phyloP scores from a whole-genome alignment of 2,797 vertebrate genomes.

The Rhabdophis nuchalis region DNA sequence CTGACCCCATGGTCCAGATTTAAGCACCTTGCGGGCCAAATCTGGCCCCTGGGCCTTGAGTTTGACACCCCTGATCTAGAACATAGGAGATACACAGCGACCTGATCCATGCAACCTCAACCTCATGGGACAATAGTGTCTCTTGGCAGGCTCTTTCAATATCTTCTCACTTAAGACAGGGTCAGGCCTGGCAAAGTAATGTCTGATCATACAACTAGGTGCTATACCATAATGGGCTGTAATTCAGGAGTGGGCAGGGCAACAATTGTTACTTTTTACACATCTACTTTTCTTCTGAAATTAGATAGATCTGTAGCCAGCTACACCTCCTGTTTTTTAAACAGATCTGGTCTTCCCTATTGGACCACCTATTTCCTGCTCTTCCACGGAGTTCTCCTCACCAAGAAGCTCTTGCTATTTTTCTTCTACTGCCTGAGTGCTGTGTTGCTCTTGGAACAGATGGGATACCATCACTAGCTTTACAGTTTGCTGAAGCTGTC shows the following conservation, averaged over 20 bases:
- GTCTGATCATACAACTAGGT: neutral
- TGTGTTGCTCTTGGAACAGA: slow-evolving; percentile 38
- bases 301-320: neutral
- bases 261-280: neutral
- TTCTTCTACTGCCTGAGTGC: slow-evolving; percentile 59
- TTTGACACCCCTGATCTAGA: neutral
- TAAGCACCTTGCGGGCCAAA: too few species aligned
- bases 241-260: neutral
- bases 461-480: slow-evolving; percentile 41
- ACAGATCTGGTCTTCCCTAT: slow-evolving; percentile 55
- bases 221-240: neutral
- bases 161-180: neutral
- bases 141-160: neutral
- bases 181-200: neutral
- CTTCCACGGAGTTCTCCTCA: slow-evolving; percentile 46
- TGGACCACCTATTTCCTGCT: slow-evolving; percentile 45
- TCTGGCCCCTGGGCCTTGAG: too few species aligned
- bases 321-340: neutral
- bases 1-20: too few species aligned
- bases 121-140: neutral
- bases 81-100: neutral
- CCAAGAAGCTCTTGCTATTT: slow-evolving; percentile 55
- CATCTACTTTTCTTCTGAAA: neutral
- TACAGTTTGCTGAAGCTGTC: slow-evolving; percentile 45
- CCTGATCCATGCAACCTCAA: neutral